Percentiles rank a stretch among this genome's conserved stretches.
Evolutionary conservation across 2,113 vertebrate species (phyloP).

Genomic region (Lepus timidus): DNA sequence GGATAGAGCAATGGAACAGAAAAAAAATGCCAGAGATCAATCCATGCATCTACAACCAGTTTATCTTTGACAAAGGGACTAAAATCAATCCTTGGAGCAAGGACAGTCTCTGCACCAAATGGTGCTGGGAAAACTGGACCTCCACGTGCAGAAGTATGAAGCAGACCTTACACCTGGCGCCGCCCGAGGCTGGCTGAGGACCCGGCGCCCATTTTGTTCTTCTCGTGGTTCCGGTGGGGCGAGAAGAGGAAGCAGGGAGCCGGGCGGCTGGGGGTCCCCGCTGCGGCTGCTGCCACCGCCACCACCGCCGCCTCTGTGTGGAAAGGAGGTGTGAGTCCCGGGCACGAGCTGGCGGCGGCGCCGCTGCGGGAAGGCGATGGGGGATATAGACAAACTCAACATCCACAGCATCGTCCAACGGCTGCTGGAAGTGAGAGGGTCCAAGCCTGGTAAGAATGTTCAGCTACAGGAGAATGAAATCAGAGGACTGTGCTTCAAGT

Average conservation of each 20-base stretch:
- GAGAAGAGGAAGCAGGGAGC: conserved; percentile 65
- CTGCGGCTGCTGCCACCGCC: conserved; percentile 76
- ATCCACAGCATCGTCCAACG: conserved; percentile 99
- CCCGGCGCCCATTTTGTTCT: conserved; percentile 90
- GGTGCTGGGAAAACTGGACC: no score
- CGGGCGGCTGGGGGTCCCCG: conserved; percentile 69
- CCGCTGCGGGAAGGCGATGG: conserved; percentile 91
- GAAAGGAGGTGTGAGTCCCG: conserved; percentile 67
- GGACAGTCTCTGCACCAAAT: no score
- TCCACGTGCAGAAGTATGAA: no score
- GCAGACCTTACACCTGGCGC: conserved; percentile 69
- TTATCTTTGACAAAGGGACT: no score
- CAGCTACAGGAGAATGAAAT: conserved; percentile 99
- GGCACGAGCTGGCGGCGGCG: conserved; percentile 78
- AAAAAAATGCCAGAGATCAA: no score
- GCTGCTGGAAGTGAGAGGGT: conserved; percentile 95
- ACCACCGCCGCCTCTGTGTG: conserved; percentile 63
- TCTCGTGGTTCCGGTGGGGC: conserved; percentile 78
- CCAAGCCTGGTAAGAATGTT: conserved; percentile 98
- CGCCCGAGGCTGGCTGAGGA: conserved; percentile 74
- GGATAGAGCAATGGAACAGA: no score
- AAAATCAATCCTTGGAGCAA: no score
- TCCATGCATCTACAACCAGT: no score
- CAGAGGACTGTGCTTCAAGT: conserved; percentile 96
- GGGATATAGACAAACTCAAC: conserved; percentile 98